Evolutionary conservation across 2,888 invertebrate genomes (phyloP), one percentile per base, ranked within the genome.

Genomic region (Eudemis profundana): DNA sequence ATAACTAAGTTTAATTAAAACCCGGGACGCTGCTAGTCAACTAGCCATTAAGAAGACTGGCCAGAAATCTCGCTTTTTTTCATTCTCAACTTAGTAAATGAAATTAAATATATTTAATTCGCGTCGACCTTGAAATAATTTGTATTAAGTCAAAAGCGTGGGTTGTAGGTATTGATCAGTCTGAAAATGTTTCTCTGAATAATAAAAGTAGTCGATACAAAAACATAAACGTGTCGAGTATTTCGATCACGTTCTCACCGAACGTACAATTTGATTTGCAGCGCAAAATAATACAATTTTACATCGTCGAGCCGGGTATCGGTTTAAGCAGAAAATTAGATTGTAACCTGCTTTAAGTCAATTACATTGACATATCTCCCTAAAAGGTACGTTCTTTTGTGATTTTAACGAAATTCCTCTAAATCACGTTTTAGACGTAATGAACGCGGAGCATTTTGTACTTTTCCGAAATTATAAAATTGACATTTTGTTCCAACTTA

Each of bases 261-360:
- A 85, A 84, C 83, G 77, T 78, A 71, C 72, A 82, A 86, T 83
- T 73, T 81, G 82, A 86, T 86, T 85, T 83, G 75, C 76, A 77
- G 79, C 77, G 67, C 80, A 84, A 86, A 86, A 85, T 86, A 85
- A 85, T 84, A 81, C 79, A 82, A 84, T 84, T 85, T 82, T 79
- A 78, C 79, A 75, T 79, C 76, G 76, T 72, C 78, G 78, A 79
- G 75, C 75, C 72, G 64, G 70, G 79, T 85, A 84, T 86, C 84
- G 82, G 82, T 84, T 83, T 80, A 78, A 79, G 71, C 76, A 71
- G 75, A 78, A 82, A 85, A 85, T 83, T 81, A 75, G 81, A 83
- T 85, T 82, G 78, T 79, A 78, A 78, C 84, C 80, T 79, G 81
- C 75, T 80, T 76, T 83, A 83, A 85, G 73, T 72, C 74, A 79